Evolutionary conservation across 2,797 vertebrate species (phyloP).

Genomic region (Setipinna tenuifilis): DNA sequence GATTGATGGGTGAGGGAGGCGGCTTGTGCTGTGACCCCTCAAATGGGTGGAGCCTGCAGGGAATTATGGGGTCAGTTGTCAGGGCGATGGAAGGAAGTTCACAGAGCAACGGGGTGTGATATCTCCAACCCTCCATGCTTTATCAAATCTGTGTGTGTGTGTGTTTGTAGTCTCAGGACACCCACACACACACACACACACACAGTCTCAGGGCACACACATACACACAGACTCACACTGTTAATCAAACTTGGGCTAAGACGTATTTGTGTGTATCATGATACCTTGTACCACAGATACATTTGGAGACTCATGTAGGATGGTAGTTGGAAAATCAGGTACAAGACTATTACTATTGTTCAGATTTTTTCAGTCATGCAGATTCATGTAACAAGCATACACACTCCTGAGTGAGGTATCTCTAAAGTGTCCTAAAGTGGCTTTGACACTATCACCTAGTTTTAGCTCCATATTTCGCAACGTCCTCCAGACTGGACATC

Average conservation of each 20-base stretch:
- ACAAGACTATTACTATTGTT: too few relatives aligned
- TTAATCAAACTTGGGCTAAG: too few relatives aligned
- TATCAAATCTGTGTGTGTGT: constrained; percentile 17
- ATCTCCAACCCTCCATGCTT: constrained; percentile 38
- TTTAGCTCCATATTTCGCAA: too few relatives aligned
- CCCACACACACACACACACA: constrained; percentile 8
- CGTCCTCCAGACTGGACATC: too few relatives aligned
- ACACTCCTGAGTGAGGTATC: background rate
- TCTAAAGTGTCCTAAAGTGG: background rate
- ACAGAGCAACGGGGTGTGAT: constrained; percentile 41
- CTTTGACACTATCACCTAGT: too few relatives aligned
- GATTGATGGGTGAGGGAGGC: constrained; percentile 60
- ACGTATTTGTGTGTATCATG: too few relatives aligned
- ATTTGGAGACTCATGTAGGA: too few relatives aligned
- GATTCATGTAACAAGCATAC: background rate
- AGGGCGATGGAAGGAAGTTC: constrained; percentile 45
- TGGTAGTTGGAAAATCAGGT: too few relatives aligned
- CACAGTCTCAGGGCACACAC: background rate
- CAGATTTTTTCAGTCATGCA: too few relatives aligned
- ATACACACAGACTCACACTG: background rate
- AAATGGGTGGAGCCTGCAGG: constrained; percentile 50
- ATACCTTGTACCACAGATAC: too few relatives aligned
- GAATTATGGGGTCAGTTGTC: constrained; percentile 57
- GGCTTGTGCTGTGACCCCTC: constrained; percentile 61
- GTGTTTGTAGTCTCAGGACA: background rate